phyloP scores from a whole-genome alignment of 2,888 invertebrate species.

The Folsomia candida region DNA sequence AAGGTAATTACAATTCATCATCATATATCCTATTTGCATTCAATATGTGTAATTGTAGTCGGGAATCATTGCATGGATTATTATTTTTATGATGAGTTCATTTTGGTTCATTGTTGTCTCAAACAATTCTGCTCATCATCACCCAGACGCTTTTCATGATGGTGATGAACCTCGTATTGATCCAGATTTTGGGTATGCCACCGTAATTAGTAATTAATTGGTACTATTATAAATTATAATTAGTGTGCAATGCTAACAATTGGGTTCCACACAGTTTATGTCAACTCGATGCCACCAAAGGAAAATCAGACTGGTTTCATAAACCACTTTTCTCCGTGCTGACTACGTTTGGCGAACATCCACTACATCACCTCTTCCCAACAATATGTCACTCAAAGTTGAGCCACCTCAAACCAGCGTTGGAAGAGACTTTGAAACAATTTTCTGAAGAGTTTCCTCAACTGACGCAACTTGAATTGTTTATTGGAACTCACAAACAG shows the following conservation, averaged over 20 bases:
- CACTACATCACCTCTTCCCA: constrained; percentile 77
- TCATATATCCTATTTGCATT: background rate
- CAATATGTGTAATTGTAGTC: background rate
- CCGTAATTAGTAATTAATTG: background rate
- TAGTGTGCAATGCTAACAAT: too few relatives aligned
- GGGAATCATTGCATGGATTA: constrained; percentile 43
- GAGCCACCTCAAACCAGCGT: constrained; percentile 64
- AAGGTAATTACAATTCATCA: constrained; percentile 14
- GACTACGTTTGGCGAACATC: constrained; percentile 74
- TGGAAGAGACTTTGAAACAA: constrained; percentile 56
- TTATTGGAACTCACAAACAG: constrained; percentile 68
- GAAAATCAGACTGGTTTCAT: constrained; percentile 37
- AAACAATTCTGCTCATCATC: constrained; percentile 73
- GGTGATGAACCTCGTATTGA: constrained; percentile 67
- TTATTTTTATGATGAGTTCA: constrained; percentile 34
- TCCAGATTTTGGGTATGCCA: constrained; percentile 41
- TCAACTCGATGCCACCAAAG: constrained; percentile 35
- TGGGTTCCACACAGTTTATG: constrained; percentile 36
- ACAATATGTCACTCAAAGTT: constrained; percentile 74
- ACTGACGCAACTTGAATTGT: constrained; percentile 60
- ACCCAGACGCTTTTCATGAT: constrained; percentile 70
- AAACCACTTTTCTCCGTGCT: constrained; percentile 53
- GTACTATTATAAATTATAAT: background rate
- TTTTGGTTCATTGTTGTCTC: constrained; percentile 62
- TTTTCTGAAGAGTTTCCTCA: constrained; percentile 59